A percentile compares a stretch with the other conserved stretches of the same genome.
These are phyloP conservation scores for Scaptomyza caliginosa DNA, from an alignment of 2,888 invertebrate species.

Conservation along the genomic window DNA sequence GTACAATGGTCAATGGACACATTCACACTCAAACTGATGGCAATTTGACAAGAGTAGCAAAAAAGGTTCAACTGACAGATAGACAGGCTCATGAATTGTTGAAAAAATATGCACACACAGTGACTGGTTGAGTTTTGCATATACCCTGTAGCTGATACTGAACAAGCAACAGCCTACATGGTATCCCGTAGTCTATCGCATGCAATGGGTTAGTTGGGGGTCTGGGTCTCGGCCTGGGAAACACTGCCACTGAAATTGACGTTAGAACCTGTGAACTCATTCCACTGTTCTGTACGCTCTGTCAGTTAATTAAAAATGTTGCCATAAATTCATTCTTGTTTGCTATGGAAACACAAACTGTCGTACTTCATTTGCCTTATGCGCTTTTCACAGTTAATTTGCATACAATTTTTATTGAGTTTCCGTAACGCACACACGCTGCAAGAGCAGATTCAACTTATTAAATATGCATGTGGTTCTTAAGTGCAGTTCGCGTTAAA, in stretches of 20 bases:
- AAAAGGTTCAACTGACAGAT: slow-evolving; percentile 32
- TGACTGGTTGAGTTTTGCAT: slow-evolving; percentile 10
- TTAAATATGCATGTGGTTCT: slow-evolving; percentile 41
- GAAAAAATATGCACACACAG: slow-evolving; percentile 37
- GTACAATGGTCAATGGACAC: slow-evolving; percentile 30
- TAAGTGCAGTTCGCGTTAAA: slow-evolving; percentile 2
- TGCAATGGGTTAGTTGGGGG: too few relatives aligned
- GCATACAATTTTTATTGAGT: slow-evolving; percentile 35
- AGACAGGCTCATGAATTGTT: slow-evolving; percentile 63
- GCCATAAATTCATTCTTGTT: slow-evolving; percentile 59
- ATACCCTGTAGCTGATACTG: background rate
- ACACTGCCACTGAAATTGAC: background rate
- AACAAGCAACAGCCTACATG: background rate
- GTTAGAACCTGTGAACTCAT: background rate
- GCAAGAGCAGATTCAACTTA: slow-evolving; percentile 20
- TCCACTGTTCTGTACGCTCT: slow-evolving; percentile 40
- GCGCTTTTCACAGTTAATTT: slow-evolving; percentile 23
- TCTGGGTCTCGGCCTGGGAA: background rate
- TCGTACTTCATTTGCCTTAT: slow-evolving; percentile 23
- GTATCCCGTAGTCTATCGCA: background rate
- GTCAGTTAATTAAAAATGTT: slow-evolving; percentile 71
- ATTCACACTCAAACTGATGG: background rate
- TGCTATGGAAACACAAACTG: slow-evolving; percentile 35
- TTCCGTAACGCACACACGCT: slow-evolving; percentile 13
- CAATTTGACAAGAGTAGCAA: slow-evolving; percentile 27